Conservation (phyloP, 2,888 invertebrate species). For the Polymixis flavicincta region DNA sequence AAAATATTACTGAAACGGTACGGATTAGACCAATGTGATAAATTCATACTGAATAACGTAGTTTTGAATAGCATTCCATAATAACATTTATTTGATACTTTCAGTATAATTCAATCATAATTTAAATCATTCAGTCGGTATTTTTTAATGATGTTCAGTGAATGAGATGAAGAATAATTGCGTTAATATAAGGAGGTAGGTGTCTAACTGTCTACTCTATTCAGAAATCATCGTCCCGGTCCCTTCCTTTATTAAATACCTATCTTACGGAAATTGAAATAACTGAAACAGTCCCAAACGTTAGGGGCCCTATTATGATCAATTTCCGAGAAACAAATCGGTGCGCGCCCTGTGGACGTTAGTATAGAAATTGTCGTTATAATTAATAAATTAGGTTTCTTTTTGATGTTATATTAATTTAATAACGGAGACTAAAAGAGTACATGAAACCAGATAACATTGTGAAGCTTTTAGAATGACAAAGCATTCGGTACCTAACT, state of each 20-base stretch:
- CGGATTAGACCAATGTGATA: slow-evolving; percentile 3
- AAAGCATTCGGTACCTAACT: slow-evolving; percentile 1
- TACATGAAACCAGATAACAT: slow-evolving; percentile 1
- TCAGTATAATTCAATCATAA: background rate
- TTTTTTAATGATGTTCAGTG: slow-evolving; percentile 14
- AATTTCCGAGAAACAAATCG: slow-evolving; percentile 69
- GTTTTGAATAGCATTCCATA: slow-evolving; percentile 8
- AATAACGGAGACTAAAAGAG: background rate
- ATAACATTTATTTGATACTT: background rate
- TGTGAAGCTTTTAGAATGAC: background rate
- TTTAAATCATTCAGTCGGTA: background rate
- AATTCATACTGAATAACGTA: background rate
- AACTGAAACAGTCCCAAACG: slow-evolving; percentile 70
- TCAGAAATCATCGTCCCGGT: slow-evolving; percentile 66
- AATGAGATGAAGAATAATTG: slow-evolving; percentile 42
- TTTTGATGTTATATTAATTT: background rate
- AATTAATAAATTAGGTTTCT: slow-evolving; percentile 18
- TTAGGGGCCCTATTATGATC: slow-evolving; percentile 68
- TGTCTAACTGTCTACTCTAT: slow-evolving; percentile 28
- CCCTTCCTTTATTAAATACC: slow-evolving; percentile 76
- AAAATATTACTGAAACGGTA: background rate
- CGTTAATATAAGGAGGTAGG: slow-evolving; percentile 33
- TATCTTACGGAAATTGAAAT: slow-evolving; percentile 79
- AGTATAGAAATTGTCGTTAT: slow-evolving; percentile 4
- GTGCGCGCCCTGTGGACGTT: slow-evolving; percentile 28